phyloP scores from a whole-genome alignment of 2,113 vertebrate species.

The Sinocyclocheilus anshuiensis region DNA sequence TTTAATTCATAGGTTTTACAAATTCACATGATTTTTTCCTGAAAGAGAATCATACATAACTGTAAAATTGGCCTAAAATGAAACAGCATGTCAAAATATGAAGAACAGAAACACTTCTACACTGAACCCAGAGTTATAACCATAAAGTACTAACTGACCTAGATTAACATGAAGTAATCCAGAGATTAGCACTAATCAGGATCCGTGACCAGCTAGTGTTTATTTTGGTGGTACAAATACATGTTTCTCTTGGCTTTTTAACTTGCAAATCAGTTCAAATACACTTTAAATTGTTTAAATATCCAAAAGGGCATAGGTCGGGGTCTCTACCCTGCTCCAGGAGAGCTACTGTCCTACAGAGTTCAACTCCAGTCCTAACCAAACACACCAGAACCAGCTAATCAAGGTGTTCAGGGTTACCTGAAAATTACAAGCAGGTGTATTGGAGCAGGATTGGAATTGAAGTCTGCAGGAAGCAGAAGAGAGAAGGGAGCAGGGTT shows the following conservation, averaged over 20 bases:
- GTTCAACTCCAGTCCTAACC: neutral
- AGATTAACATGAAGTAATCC: slow-evolving; percentile 69
- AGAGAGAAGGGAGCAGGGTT: neutral
- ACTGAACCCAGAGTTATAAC: slow-evolving; percentile 10
- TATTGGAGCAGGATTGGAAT: neutral
- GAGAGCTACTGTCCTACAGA: too few species aligned
- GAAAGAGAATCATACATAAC: neutral
- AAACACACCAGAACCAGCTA: neutral
- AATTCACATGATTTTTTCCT: neutral
- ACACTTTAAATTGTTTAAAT: neutral
- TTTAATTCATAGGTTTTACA: neutral
- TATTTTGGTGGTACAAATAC: slow-evolving; percentile 49
- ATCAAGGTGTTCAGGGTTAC: neutral
- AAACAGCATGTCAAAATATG: neutral
- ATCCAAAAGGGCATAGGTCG: neutral
- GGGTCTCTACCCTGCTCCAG: too few species aligned
- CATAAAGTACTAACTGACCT: slow-evolving; percentile 61
- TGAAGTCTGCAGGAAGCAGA: neutral
- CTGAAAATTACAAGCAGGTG: neutral
- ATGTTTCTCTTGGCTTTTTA: neutral
- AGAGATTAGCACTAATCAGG: slow-evolving; percentile 66
- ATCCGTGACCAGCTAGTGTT: slow-evolving; percentile 55
- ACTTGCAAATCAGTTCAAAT: neutral
- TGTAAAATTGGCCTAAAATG: neutral
- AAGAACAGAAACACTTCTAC: neutral